Evolutionary conservation across 1,140 invertebrate genomes (phyloP).

Genomic region (Aphidius gifuensis): DNA sequence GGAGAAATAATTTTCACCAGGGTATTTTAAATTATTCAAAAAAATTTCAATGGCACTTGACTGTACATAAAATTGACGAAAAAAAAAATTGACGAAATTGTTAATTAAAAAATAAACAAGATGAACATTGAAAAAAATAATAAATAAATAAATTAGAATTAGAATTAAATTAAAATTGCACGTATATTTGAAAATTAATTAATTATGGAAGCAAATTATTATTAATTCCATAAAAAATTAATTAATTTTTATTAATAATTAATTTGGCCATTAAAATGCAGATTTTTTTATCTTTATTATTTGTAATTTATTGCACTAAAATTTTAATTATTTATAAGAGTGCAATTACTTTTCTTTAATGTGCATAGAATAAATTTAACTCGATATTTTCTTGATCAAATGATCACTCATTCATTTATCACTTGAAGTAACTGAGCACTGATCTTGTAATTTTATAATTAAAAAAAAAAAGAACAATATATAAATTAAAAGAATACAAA

Average conservation of each 20-base stretch:
- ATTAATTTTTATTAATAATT: background rate
- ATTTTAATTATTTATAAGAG: too few relatives aligned
- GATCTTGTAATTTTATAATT: background rate
- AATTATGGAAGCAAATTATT: background rate
- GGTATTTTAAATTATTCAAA: background rate
- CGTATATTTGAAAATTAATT: background rate
- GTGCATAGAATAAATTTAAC: too few relatives aligned
- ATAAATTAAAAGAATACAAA: background rate
- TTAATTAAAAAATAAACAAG: too few relatives aligned
- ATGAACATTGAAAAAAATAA: too few relatives aligned
- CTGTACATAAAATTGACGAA: too few relatives aligned
- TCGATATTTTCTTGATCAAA: too few relatives aligned
- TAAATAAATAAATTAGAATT: too few relatives aligned
- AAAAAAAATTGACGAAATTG: too few relatives aligned
- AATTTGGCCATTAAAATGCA: background rate
- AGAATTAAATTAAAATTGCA: background rate
- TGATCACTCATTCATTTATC: too few relatives aligned
- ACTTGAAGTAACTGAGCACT: background rate
- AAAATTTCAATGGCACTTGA: too few relatives aligned
- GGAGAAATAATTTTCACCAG: too few relatives aligned
- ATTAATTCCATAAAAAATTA: constrained; percentile 2
- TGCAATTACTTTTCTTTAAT: too few relatives aligned
- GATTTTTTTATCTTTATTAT: background rate
- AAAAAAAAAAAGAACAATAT: background rate
- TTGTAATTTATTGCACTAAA: background rate